Conservation (phyloP, 2,888 invertebrate species). For the Galeruca laticollis region DNA sequence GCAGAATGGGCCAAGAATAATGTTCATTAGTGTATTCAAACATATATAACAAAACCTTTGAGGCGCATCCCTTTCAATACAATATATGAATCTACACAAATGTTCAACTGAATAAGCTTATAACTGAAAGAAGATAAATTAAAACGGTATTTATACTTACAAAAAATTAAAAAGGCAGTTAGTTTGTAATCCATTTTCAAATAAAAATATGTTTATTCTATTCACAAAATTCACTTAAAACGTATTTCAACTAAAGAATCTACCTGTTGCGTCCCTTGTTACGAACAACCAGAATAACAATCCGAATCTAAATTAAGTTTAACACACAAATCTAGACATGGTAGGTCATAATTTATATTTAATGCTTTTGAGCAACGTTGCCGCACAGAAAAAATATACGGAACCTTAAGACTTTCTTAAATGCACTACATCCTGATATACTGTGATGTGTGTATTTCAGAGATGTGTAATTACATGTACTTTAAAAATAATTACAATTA, state of each 20-base stretch:
- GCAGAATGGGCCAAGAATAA: no score
- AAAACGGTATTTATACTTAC: slow-evolving; percentile 17
- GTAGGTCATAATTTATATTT: not conserved
- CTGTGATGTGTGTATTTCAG: no score
- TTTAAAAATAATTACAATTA: no score
- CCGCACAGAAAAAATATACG: not conserved
- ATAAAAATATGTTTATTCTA: not conserved
- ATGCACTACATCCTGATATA: no score
- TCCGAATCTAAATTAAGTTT: slow-evolving; percentile 11
- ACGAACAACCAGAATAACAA: not conserved
- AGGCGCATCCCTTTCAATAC: not conserved
- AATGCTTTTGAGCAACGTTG: not conserved
- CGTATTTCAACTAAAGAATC: slow-evolving; percentile 1
- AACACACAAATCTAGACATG: not conserved
- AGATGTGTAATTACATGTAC: no score
- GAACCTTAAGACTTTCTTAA: not conserved
- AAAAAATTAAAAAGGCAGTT: slow-evolving; percentile 14
- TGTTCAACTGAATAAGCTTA: not conserved
- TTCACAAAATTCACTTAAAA: slow-evolving; percentile 23
- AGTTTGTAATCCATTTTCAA: slow-evolving; percentile 18
- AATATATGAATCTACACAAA: not conserved
- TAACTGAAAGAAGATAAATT: not conserved
- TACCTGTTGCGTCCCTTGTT: slow-evolving; percentile 28
- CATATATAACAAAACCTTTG: not conserved
- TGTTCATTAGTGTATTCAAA: not conserved